Percentiles rank a stretch among this genome's conserved stretches.
Conservation (phyloP, 37 sponge, comb jelly and placozoan genomes). For the Tethya wilhelma region DNA sequence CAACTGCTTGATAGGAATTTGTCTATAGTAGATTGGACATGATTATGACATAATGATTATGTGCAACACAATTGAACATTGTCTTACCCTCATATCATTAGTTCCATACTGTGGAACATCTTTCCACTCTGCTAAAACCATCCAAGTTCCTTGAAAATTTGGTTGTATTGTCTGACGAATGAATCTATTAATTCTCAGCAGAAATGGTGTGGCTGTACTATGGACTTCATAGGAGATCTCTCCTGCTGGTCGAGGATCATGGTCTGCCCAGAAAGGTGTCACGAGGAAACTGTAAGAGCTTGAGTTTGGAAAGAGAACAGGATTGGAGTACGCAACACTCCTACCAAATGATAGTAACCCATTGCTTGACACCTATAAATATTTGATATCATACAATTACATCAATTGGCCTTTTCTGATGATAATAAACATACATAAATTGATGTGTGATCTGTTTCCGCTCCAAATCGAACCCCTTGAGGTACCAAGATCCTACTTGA, state of each 20-base stretch:
- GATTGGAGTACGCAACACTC: neutral
- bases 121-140: constrained; percentile 27
- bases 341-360: constrained; percentile 18
- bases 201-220: neutral
- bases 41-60: neutral
- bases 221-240: constrained; percentile 6
- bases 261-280: constrained; percentile 39
- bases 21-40: neutral
- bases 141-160: constrained; percentile 32
- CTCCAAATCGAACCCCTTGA: neutral
- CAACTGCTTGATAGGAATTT: constrained; percentile 44
- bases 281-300: constrained; percentile 22
- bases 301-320: constrained; percentile 17
- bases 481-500: neutral
- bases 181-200: constrained; percentile 1
- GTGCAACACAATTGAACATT: no score
- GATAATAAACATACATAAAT: neutral
- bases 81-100: neutral
- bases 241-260: constrained; percentile 10
- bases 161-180: neutral
- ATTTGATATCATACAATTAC: neutral
- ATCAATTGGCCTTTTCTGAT: neutral
- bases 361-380: constrained; percentile 14
- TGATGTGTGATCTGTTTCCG: neutral
- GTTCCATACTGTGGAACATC: constrained; percentile 21